Conservation (phyloP, 2,113 vertebrate genomes). For the Phaethornis superciliosus region DNA sequence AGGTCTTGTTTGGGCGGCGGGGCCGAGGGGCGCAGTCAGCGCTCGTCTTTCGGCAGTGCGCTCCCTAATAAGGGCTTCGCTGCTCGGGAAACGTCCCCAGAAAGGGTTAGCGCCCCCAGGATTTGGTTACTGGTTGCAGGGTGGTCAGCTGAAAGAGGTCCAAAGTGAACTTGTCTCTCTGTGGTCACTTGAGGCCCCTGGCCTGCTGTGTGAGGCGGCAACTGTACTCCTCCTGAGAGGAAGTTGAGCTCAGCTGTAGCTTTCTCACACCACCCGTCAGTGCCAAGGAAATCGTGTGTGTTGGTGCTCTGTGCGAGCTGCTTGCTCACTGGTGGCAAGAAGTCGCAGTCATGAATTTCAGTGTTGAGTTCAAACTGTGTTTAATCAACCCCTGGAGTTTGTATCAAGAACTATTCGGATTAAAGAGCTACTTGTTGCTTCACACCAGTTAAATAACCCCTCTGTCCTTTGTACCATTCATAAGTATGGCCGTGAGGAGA, state of each 20-base stretch:
- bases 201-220: accelerated
- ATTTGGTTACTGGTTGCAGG: no score
- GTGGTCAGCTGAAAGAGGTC: neutral
- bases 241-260: no score
- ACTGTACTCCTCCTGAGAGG: accelerated
- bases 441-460: neutral
- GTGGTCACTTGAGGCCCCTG: accelerated
- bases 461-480: neutral
- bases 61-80: accelerated
- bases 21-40: no score
- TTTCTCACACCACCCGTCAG: accelerated
- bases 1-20: no score
- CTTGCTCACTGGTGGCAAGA: neutral
- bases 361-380: neutral
- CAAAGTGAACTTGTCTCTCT: accelerated
- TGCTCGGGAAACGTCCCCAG: accelerated
- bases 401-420: neutral
- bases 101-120: accelerated
- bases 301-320: accelerated
- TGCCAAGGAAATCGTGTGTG: accelerated
- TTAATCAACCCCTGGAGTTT: neutral
- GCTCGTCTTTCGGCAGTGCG: accelerated
- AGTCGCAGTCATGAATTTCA: neutral
- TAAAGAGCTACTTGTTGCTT: neutral
- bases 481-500: neutral